Evolutionary conservation across 2,113 vertebrate genomes (phyloP), one percentile per base, ranked within the genome.

Genomic region (Sphaerodactylus townsendi): DNA sequence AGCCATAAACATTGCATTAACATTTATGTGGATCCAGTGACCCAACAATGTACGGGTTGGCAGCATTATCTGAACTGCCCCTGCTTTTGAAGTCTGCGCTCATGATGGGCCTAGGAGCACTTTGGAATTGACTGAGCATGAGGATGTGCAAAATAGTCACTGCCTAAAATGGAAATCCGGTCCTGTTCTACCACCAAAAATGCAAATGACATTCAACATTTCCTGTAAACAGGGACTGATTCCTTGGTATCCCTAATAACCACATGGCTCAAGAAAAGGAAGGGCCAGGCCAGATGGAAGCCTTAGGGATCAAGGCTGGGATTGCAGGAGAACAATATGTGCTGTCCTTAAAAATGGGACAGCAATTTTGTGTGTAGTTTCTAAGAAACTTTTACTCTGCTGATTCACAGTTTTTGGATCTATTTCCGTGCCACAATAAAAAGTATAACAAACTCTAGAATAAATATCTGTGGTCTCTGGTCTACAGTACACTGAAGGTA

Each of bases 1-100:
- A 88, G 79, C 85, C 69, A 82, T 85, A 90, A 90, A 89, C 90
- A 89, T 89, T 66, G 25, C 69, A 85, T 84, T 84, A 84, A 41
- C 0, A n/a, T 85, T 87, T 72, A 77, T 23, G 68, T 76, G 82
- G 86, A 79, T 84, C 64, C 92, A 86, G 1, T 84, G 87, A 87
- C 85, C 86, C 90, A 85, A 91, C 90, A 92, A 59, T 84, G 59
- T 0, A 5, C 75, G 64, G 88, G 85, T 89, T 93, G 90, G 88
- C 91, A 87, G 78, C 0, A 0, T 84, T 15, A 78, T 80, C 69
- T 81, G 80, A 72, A 50, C 37, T 70, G 70, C 70, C 78, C 68
- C 8, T 0, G 70, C 73, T 15, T 72, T 81, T 35, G 82, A 0
- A 2, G 84, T 82, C 82, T 0, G 0, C 30, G 39, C 0, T 33